Percentiles rank a stretch among this genome's conserved stretches.
phyloP scores from a whole-genome alignment of 2,797 vertebrate species.

The Spea hammondii region DNA sequence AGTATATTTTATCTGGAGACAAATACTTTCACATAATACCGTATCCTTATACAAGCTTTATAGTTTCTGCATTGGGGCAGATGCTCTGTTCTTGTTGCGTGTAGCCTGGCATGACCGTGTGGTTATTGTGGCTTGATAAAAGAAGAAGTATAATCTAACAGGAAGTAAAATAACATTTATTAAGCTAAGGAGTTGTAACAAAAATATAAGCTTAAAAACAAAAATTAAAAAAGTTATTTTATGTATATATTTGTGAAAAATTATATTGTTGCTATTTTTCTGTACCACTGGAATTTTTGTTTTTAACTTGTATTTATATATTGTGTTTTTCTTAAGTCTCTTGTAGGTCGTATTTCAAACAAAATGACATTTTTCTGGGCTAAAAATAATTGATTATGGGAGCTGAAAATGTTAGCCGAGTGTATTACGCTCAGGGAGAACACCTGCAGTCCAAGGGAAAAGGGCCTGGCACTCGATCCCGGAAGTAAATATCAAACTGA shows the following conservation, averaged over 20 bases:
- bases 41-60: too few species aligned
- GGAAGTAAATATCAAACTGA: conserved; percentile 17
- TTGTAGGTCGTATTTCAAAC: too few species aligned
- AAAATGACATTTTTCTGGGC: not conserved
- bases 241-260: too few species aligned
- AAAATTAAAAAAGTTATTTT: too few species aligned
- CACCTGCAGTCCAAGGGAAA: conserved; percentile 29
- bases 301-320: too few species aligned
- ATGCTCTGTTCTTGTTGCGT: not conserved
- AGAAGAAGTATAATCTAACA: not conserved
- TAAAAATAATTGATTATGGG: conserved; percentile 20
- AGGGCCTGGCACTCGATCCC: conserved; percentile 1
- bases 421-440: conserved; percentile 31
- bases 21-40: too few species aligned
- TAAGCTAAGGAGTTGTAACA: not conserved
- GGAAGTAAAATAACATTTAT: not conserved
- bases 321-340: too few species aligned
- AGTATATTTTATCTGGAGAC: too few species aligned
- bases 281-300: too few species aligned
- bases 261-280: too few species aligned
- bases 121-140: not conserved
- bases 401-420: conserved; percentile 18
- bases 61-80: not conserved
- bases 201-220: too few species aligned
- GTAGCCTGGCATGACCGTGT: not conserved